phyloP scores from a whole-genome alignment of 2,888 invertebrate genomes.

The Meloe dianella region DNA sequence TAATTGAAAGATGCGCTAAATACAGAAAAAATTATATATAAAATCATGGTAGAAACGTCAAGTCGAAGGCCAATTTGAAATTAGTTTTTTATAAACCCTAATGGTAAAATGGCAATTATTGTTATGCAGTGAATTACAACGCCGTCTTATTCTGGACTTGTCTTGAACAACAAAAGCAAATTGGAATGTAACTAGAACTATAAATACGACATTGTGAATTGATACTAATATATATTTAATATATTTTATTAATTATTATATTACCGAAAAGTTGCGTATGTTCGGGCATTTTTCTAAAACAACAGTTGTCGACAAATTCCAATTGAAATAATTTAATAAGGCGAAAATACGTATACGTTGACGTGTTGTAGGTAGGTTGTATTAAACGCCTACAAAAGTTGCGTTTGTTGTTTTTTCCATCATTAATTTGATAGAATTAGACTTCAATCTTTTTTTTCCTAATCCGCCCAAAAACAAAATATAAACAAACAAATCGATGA shows the following conservation, averaged over 20 bases:
- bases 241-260: too few species aligned
- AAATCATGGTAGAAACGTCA: background rate
- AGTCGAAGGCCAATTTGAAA: background rate
- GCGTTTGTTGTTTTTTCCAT: background rate
- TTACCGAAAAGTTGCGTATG: slow-evolving; percentile 15
- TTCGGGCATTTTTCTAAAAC: background rate
- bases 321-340: background rate
- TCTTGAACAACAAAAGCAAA: background rate
- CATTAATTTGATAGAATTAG: background rate
- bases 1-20: background rate
- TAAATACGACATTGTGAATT: background rate
- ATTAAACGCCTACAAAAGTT: background rate
- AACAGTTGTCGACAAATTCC: background rate
- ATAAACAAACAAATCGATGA: background rate
- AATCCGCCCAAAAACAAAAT: too few species aligned
- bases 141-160: background rate
- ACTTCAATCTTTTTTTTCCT: background rate
- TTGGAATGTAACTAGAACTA: slow-evolving; percentile 5
- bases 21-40: background rate
- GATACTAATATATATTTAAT: slow-evolving; percentile 33
- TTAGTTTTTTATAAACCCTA: background rate
- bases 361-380: background rate
- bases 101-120: background rate
- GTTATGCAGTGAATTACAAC: background rate
- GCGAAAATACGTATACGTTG: background rate